A percentile compares a stretch with the other conserved stretches of the same genome.
Evolutionary conservation across 1,140 invertebrate genomes (phyloP).

Genomic region (Trichonephila inaurata): DNA sequence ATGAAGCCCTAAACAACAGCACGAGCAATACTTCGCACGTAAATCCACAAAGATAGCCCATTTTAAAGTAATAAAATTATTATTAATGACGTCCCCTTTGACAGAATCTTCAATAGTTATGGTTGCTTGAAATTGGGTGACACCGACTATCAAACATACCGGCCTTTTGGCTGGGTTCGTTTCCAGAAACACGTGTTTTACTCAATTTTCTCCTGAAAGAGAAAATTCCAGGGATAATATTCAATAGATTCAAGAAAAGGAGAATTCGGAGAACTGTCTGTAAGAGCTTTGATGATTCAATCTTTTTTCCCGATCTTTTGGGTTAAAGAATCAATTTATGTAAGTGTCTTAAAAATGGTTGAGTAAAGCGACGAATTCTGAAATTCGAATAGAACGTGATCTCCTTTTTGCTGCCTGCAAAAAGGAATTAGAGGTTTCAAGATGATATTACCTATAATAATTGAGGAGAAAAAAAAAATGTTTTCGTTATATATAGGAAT

Average conservation of each 20-base stretch:
- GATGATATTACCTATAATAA: too few species aligned
- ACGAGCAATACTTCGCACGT: neutral
- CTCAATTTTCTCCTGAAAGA: neutral
- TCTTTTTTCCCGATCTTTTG: neutral
- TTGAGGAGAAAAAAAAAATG: too few species aligned
- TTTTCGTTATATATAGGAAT: too few species aligned
- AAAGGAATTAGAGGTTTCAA: neutral
- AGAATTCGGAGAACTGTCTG: neutral
- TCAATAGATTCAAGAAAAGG: neutral
- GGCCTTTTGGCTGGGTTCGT: too few species aligned
- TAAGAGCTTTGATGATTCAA: neutral
- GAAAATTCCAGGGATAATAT: constrained; percentile 1
- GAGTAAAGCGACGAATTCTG: too few species aligned
- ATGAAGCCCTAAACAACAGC: neutral
- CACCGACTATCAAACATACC: too few species aligned
- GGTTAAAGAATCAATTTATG: too few species aligned
- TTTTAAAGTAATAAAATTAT: neutral
- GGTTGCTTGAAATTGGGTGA: neutral
- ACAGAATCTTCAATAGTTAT: neutral
- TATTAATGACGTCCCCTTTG: neutral
- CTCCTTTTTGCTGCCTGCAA: neutral
- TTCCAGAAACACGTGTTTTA: too few species aligned
- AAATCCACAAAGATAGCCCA: neutral
- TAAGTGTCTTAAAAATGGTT: too few species aligned
- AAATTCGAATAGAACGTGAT: too few species aligned